A percentile compares a stretch with the other conserved stretches of the same genome.
Evolutionary conservation across 2,113 vertebrate genomes (phyloP).

Genomic region (Periophthalmodon schlosseri): DNA sequence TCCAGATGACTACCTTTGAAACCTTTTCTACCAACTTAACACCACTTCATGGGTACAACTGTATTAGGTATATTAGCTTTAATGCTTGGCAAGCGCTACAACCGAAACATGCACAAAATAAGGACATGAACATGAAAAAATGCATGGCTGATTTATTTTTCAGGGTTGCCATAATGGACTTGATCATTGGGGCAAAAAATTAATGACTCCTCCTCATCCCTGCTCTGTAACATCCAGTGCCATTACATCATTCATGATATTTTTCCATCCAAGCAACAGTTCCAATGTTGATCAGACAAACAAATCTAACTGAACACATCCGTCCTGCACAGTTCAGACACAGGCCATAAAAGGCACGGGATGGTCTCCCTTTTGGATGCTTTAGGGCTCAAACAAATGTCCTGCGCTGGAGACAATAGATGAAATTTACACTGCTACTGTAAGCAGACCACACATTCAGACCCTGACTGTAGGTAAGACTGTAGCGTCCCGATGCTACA

Average conservation of each 20-base stretch:
- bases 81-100: background rate
- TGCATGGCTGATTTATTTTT: background rate
- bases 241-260: background rate
- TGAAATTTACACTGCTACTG: constrained; percentile 26
- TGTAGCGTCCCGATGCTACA: background rate
- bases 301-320: constrained; percentile 6
- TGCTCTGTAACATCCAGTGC: background rate
- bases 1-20: too few species aligned
- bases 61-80: background rate
- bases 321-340: constrained; percentile 18
- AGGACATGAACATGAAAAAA: too few species aligned
- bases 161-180: background rate
- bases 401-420: constrained; percentile 29
- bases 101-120: background rate
- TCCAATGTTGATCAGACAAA: background rate
- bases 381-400: constrained; percentile 36
- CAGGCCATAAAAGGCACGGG: constrained; percentile 71
- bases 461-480: background rate
- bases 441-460: constrained; percentile 17
- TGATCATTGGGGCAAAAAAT: background rate
- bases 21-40: too few species aligned
- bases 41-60: too few species aligned
- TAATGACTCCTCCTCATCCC: background rate
- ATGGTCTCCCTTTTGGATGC: constrained; percentile 50
- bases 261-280: background rate